phyloP scores from a whole-genome alignment of 1,140 invertebrate genomes.

The Drosophila fuyamai region DNA sequence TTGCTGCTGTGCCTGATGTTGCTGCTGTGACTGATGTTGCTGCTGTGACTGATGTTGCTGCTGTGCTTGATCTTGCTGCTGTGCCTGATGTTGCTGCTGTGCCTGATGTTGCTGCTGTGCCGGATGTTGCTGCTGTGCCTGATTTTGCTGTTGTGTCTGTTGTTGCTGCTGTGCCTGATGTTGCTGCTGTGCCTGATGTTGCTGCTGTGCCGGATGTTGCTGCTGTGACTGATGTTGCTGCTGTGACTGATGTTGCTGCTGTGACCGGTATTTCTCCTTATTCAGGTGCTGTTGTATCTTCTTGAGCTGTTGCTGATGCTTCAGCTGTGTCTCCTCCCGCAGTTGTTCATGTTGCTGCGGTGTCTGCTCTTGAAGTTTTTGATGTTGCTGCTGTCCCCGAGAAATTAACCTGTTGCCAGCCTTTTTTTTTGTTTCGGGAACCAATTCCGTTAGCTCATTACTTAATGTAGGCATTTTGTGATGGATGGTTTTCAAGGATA shows the following conservation, averaged over 20 bases:
- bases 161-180: background rate
- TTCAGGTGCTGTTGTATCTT: background rate
- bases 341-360: too few relatives aligned
- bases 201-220: background rate
- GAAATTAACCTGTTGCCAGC: background rate
- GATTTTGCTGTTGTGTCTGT: background rate
- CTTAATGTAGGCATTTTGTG: background rate
- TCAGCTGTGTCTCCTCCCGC: background rate
- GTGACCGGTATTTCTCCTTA: background rate
- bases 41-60: background rate
- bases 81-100: background rate
- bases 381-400: background rate
- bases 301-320: background rate
- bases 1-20: background rate
- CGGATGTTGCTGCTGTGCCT: background rate
- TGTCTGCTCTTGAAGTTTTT: background rate
- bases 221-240: background rate
- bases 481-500: too few relatives aligned
- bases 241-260: background rate
- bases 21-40: background rate
- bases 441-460: background rate
- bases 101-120: background rate
- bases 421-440: background rate
- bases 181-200: background rate
- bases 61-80: background rate